Percentiles rank a stretch among this genome's conserved stretches.
Conservation (phyloP, 2,888 invertebrate species). For the Quadriops clusia region DNA sequence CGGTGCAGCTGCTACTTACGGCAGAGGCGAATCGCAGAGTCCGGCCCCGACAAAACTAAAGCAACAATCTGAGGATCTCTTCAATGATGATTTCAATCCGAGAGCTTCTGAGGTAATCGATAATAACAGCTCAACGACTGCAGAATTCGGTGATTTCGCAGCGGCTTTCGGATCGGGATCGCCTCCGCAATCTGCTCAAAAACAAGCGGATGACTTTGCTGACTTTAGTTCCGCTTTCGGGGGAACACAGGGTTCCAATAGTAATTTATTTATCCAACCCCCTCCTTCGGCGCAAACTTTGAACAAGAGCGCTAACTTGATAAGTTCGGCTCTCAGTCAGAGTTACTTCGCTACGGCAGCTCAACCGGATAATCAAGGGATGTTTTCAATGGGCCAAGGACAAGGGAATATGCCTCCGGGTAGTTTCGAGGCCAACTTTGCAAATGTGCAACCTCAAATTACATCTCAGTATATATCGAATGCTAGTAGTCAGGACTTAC, state of each 20-base stretch:
- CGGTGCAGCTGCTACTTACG: slow-evolving; percentile 59
- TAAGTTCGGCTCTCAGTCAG: too few species aligned
- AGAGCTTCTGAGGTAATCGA: slow-evolving; percentile 37
- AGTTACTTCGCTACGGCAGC: too few species aligned
- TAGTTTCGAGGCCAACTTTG: too few species aligned
- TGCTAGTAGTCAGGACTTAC: slow-evolving; percentile 23
- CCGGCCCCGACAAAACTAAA: slow-evolving; percentile 30
- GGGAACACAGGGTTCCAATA: too few species aligned
- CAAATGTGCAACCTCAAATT: too few species aligned
- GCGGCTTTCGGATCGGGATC: slow-evolving; percentile 47
- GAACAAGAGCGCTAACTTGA: too few species aligned
- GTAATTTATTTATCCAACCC: too few species aligned
- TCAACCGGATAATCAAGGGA: too few species aligned
- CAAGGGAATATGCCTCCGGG: too few species aligned
- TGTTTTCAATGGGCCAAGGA: too few species aligned
- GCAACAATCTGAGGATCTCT: slow-evolving; percentile 33
- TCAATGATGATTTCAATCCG: slow-evolving; percentile 55
- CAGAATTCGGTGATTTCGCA: slow-evolving; percentile 70
- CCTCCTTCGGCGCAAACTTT: too few species aligned
- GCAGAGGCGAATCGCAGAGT: slow-evolving; percentile 37
- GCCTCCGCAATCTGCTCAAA: slow-evolving; percentile 13
- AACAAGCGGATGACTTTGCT: slow-evolving; percentile 57
- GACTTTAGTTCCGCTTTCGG: slow-evolving; percentile 67
- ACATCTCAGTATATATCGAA: too few species aligned
- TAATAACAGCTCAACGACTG: slow-evolving; percentile 16